Conservation (phyloP, 30 jellyfish, hydroid and myxozoan genomes). For the Morbakka virulenta region DNA sequence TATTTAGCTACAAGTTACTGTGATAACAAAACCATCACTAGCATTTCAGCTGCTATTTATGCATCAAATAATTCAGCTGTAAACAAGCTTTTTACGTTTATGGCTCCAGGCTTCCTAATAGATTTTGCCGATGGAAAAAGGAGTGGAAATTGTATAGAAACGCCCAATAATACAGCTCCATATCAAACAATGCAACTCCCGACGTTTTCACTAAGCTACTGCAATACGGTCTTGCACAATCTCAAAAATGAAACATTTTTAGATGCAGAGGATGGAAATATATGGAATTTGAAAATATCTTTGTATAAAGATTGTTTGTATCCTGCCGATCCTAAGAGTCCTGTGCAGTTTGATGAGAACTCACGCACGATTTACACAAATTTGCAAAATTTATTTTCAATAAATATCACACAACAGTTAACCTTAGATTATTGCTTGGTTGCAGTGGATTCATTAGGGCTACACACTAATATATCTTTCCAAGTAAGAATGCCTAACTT, state of each 20-base stretch:
- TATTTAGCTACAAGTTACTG: neutral
- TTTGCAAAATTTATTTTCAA: no score
- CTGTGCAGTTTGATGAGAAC: neutral
- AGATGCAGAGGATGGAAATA: neutral
- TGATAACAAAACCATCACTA: neutral
- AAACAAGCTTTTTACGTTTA: neutral
- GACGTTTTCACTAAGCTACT: no score
- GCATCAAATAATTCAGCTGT: neutral
- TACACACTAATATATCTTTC: slow-evolving; percentile 22
- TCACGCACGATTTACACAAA: no score
- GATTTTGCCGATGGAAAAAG: neutral
- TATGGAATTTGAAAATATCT: neutral
- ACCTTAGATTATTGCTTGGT: slow-evolving; percentile 29
- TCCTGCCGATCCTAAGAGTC: neutral
- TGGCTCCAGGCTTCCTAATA: neutral
- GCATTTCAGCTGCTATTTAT: neutral
- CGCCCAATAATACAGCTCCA: neutral
- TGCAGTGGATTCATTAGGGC: slow-evolving; percentile 70
- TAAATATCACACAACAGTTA: no score
- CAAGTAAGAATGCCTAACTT: slow-evolving; percentile 46
- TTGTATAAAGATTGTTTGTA: neutral
- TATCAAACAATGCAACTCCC: neutral
- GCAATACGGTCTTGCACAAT: neutral
- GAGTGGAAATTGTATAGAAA: neutral
- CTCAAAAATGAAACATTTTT: neutral